These are phyloP conservation scores for Pseudochaenichthys georgianus DNA, from an alignment of 2,797 vertebrate genomes.

Conservation along the genomic window DNA sequence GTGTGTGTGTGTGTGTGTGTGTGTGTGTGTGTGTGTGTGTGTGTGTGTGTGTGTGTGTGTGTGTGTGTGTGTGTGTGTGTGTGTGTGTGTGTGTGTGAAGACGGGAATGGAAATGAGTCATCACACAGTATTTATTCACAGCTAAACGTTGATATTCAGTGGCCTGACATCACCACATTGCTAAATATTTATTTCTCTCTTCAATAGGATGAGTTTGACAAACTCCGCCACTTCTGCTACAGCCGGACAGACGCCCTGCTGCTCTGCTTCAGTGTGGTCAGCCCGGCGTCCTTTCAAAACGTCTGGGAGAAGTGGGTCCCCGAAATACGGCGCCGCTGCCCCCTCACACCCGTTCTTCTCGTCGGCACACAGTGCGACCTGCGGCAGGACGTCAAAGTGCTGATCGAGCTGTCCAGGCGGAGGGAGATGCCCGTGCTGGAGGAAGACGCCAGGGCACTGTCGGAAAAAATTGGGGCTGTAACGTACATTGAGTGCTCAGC, in stretches of 20 bases:
- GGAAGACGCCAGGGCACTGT: slow-evolving; percentile 84
- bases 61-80: not conserved
- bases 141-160: slow-evolving; percentile 29
- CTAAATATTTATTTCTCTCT: slow-evolving; percentile 36
- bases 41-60: not conserved
- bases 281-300: slow-evolving; percentile 90
- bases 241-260: slow-evolving; percentile 87
- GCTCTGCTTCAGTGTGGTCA: slow-evolving; percentile 92
- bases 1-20: not conserved
- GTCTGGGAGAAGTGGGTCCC: slow-evolving; percentile 91
- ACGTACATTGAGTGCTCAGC: slow-evolving; percentile 90
- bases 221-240: slow-evolving; percentile 91
- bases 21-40: not conserved
- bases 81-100: not conserved
- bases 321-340: slow-evolving; percentile 88
- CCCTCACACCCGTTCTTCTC: slow-evolving; percentile 86
- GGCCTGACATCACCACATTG: not conserved
- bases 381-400: slow-evolving; percentile 90
- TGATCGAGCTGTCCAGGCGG: slow-evolving; percentile 86
- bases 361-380: slow-evolving; percentile 93
- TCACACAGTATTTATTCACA: slow-evolving; percentile 11
- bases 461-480: slow-evolving; percentile 85
- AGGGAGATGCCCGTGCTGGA: slow-evolving; percentile 85
- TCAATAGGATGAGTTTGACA: slow-evolving; percentile 89
- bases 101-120: not conserved